phyloP scores from a whole-genome alignment of 2,888 invertebrate genomes.

The Stenotaenia linearis region DNA sequence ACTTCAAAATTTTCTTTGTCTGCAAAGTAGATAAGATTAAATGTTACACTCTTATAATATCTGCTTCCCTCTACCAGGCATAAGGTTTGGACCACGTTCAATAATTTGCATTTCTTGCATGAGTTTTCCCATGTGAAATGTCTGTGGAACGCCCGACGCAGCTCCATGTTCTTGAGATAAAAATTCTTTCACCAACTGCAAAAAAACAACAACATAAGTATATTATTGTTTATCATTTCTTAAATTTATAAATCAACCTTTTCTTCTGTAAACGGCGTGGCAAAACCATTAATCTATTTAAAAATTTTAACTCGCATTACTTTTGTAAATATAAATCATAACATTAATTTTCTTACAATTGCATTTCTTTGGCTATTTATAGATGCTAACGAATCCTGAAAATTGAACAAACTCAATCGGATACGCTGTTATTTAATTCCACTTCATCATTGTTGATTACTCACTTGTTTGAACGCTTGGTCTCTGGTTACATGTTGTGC shows the following conservation, averaged over 20 bases:
- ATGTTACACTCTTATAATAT: not conserved
- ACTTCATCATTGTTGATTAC: no score
- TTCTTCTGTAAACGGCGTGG: not conserved
- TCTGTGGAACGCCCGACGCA: slow-evolving; percentile 55
- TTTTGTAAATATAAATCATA: not conserved
- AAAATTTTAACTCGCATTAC: no score
- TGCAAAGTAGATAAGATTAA: not conserved
- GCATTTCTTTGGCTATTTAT: not conserved
- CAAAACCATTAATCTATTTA: not conserved
- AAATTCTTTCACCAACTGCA: slow-evolving; percentile 75
- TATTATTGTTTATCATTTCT: not conserved
- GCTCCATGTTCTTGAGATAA: slow-evolving; percentile 54
- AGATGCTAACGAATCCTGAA: not conserved
- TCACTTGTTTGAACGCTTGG: slow-evolving; percentile 10
- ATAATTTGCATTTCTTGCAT: slow-evolving; percentile 80
- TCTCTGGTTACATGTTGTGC: not conserved
- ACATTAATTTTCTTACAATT: not conserved
- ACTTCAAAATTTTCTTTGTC: not conserved
- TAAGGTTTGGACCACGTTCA: slow-evolving; percentile 49
- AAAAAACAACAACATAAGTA: not conserved
- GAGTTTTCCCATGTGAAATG: slow-evolving; percentile 82
- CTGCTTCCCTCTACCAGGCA: slow-evolving; percentile 29
- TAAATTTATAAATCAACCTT: slow-evolving; percentile 29
- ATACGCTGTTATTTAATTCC: not conserved
- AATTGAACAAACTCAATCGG: not conserved